Conservation (phyloP, 2,797 vertebrate genomes). For the Semaprochilodus insignis region DNA sequence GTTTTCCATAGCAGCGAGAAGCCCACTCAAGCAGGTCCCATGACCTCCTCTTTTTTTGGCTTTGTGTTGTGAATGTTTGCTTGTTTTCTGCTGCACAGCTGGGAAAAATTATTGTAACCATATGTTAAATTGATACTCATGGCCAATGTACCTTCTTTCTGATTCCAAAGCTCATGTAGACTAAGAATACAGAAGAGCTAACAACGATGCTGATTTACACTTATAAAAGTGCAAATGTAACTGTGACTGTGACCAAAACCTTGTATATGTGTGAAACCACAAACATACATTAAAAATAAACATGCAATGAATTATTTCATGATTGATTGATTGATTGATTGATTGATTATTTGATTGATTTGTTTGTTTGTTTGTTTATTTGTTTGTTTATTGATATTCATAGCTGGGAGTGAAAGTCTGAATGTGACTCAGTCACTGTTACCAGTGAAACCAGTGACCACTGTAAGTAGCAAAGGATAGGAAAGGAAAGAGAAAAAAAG, state of each 20-base stretch:
- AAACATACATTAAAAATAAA: not conserved
- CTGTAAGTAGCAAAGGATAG: no score
- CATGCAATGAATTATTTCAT: no score
- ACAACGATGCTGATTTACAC: not conserved
- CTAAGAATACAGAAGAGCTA: conserved; percentile 14
- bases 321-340: no score
- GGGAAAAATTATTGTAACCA: conserved; percentile 60
- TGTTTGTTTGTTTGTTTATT: no score
- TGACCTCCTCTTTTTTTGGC: conserved; percentile 3
- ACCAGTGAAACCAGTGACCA: no score
- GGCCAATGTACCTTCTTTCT: conserved; percentile 8
- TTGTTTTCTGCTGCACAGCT: conserved; percentile 57
- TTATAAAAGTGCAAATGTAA: not conserved
- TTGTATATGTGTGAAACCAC: not conserved
- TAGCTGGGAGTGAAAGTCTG: no score
- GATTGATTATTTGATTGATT: no score
- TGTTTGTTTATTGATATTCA: no score
- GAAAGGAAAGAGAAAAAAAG: no score
- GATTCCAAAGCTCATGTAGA: not conserved
- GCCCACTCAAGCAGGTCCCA: conserved; percentile 16
- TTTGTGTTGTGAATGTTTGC: conserved; percentile 50
- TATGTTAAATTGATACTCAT: conserved; percentile 43
- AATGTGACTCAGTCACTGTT: no score
- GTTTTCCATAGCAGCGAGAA: conserved; percentile 13
- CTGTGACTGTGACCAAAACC: not conserved